These are phyloP conservation scores for Pygoscelis adeliae DNA, from an alignment of 2,113 vertebrate genomes.

Conservation along the genomic window DNA sequence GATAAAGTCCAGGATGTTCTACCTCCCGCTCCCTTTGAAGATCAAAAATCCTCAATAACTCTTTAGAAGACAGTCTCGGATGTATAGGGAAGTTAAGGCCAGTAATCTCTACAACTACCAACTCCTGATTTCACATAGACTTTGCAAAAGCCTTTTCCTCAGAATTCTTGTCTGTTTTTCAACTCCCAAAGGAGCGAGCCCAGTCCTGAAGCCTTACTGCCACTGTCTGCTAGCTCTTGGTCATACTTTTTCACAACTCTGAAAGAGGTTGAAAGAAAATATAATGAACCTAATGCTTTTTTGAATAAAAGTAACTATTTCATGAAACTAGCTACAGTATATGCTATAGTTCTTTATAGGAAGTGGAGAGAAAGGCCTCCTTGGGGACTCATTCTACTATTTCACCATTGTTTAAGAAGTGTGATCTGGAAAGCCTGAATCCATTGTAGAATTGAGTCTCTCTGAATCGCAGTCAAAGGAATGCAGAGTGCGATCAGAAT, in stretches of 20 bases:
- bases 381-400: not conserved
- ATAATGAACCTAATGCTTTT: not conserved
- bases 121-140: not conserved
- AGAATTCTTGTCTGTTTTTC: not conserved
- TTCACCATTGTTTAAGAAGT: not conserved
- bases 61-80: not conserved
- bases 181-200: not conserved
- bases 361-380: not conserved
- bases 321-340: not conserved
- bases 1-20: not conserved
- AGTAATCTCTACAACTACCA: not conserved
- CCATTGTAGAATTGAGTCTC: not conserved
- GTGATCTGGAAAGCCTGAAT: not conserved
- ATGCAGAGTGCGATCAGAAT: not conserved
- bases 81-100: not conserved
- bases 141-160: not conserved
- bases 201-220: not conserved
- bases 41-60: not conserved
- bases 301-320: not conserved
- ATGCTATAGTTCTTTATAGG: not conserved
- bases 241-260: not conserved
- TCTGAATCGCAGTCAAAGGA: not conserved
- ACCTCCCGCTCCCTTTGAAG: not conserved
- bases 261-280: not conserved
- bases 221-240: not conserved